Conservation (phyloP, 2,113 vertebrate genomes). For the Mionectes macconnelli region DNA sequence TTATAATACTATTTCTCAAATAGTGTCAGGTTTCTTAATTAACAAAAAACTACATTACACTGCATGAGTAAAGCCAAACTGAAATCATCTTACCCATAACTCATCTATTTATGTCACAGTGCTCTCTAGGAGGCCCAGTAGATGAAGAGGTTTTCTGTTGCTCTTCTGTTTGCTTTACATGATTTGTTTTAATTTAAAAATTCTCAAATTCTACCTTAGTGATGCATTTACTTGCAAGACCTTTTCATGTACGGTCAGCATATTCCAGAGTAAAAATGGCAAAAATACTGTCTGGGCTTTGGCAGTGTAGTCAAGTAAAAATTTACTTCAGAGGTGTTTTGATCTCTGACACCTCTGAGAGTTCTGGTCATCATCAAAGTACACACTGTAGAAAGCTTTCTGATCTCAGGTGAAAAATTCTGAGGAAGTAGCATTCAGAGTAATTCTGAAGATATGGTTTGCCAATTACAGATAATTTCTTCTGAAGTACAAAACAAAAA, state of each 20-base stretch:
- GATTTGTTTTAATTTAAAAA: neutral
- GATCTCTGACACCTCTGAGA: neutral
- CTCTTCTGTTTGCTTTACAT: neutral
- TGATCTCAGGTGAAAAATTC: neutral
- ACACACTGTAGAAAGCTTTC: neutral
- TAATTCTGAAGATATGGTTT: neutral
- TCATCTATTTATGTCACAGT: neutral
- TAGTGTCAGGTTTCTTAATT: slow-evolving; percentile 21
- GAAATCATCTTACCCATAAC: neutral
- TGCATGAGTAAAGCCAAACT: neutral
- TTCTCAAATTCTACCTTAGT: neutral
- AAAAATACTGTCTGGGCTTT: neutral
- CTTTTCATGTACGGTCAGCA: neutral
- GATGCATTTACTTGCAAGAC: neutral
- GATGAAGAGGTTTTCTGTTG: neutral
- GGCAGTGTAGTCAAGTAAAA: neutral
- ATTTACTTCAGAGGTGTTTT: neutral
- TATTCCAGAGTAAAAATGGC: neutral
- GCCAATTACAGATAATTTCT: neutral
- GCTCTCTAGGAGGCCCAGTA: neutral
- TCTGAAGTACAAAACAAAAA: neutral
- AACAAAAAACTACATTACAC: neutral
- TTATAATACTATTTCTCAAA: slow-evolving; percentile 26
- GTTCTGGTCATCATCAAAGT: neutral
- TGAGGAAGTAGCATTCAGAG: neutral